phyloP scores from a whole-genome alignment of 2,888 invertebrate species.

The Caenorhabditis wallacei region DNA sequence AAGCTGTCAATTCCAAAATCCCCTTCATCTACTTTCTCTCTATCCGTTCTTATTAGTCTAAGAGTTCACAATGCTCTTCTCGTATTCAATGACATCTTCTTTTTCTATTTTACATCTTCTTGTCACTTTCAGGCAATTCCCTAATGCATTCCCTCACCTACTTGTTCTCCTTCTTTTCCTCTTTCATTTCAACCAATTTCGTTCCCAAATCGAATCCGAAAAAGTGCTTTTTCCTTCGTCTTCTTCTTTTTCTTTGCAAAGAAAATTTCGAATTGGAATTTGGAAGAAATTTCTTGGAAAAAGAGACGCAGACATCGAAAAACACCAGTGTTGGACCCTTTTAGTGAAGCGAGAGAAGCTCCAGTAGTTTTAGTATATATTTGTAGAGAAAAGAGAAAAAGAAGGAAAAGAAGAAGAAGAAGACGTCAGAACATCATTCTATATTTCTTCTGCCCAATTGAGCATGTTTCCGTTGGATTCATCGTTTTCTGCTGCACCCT shows the following conservation, averaged over 20 bases:
- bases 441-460: conserved; percentile 54
- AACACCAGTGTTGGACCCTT: not conserved
- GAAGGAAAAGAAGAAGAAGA: conserved; percentile 16
- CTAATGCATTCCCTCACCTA: conserved; percentile 51
- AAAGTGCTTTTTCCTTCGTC: conserved; percentile 55
- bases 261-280: conserved; percentile 25
- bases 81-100: conserved; percentile 18
- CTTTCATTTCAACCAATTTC: conserved; percentile 52
- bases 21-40: not conserved
- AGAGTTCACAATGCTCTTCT: conserved; percentile 32
- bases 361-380: conserved; percentile 54
- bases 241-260: conserved; percentile 28
- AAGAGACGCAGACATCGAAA: conserved; percentile 47
- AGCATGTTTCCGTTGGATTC: conserved; percentile 57
- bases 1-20: conserved; percentile 5
- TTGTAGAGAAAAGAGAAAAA: conserved; percentile 19
- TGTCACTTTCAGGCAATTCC: conserved; percentile 58
- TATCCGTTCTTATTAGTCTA: conserved; percentile 39
- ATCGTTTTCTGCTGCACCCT: conserved; percentile 36
- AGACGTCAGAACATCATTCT: conserved; percentile 30
- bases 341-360: conserved; percentile 11
- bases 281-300: conserved; percentile 6
- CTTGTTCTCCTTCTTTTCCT: not conserved
- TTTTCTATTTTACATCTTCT: conserved; percentile 18
- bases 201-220: conserved; percentile 58